These are phyloP conservation scores for Dipodomys spectabilis DNA, from an alignment of 2,113 vertebrate species.

Conservation along the genomic window DNA sequence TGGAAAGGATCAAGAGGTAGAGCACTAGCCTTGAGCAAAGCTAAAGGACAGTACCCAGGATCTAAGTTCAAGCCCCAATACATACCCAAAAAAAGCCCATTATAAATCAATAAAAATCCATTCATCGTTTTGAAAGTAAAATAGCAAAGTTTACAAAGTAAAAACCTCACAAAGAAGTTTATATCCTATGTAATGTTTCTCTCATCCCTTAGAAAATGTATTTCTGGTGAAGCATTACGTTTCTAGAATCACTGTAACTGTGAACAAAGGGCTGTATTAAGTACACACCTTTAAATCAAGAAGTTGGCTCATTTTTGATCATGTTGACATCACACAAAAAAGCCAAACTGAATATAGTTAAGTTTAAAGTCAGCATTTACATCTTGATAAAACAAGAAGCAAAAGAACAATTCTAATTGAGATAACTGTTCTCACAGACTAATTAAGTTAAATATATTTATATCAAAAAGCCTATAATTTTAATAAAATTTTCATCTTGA, in stretches of 20 bases:
- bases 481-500: background rate
- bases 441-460: slow-evolving; percentile 42
- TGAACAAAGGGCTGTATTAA: no score
- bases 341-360: background rate
- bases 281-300: slow-evolving; percentile 9
- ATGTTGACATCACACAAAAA: background rate
- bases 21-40: no score
- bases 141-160: background rate
- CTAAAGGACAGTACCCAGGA: no score
- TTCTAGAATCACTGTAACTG: background rate
- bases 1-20: no score
- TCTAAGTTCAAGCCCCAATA: no score
- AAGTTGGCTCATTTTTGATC: slow-evolving; percentile 19
- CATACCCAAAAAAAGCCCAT: no score
- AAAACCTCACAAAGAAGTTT: background rate
- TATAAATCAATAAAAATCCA: no score
- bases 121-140: slow-evolving; percentile 29
- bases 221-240: background rate
- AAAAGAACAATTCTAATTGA: slow-evolving; percentile 55
- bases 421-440: background rate
- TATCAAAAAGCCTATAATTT: slow-evolving; percentile 20
- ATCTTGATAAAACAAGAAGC: slow-evolving; percentile 38
- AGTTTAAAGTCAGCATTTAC: slow-evolving; percentile 1
- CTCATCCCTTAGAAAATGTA: background rate
- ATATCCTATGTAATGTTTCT: background rate